Base-by-base conservation (phyloP, 30 jellyfish, hydroid and myxozoan genomes). In the Cassiopea andromeda region DNA sequence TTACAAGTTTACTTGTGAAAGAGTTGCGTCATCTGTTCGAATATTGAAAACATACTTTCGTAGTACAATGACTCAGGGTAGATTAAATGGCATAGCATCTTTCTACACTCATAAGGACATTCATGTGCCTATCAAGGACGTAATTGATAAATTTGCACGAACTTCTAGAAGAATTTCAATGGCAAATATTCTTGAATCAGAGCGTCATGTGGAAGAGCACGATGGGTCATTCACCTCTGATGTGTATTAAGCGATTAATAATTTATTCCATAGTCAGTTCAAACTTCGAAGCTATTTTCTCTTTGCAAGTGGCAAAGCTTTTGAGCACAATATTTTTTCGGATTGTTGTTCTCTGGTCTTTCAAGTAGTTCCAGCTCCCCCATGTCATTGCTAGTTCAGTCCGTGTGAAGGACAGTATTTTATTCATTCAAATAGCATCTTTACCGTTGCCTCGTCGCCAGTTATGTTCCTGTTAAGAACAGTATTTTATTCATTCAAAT, bases 41-140 rank as follows among this genome's bases (percentile, higher is more conserved):
- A 15, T 70, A 0, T 16, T 83, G 54, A 83, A 66, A 69, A 17
- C 92, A 0, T 83, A 69, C 50, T 49, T 73, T 27, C 47, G 92
- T 18, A 83, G 85, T 48, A 83, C 84, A 71, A 83, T 83, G 92
- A 68, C 92, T 44, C 85, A 83, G 69, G 73, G 5, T 9, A 47
- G 92, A 50, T 46, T 68, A 50, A 83, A 68, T 49, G 92, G 76
- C 49, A 50, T 83, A 38, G 76, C 92, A 9, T 10, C 85, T 12
- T 57, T 83, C 57, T 83, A 44, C 59, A 68, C 73, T 48, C 92
- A 83, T 60, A 83, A 69, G 44, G 92, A 69, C 45, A 48, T 59
- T 0, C 61, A 83, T n/a, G 54, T 70, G 8, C n/a, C 61, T n/a
- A 57, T 44, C 44, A 85, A 82, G n/a, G 27, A 47, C 2, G 72